Percentiles rank a stretch among this genome's conserved stretches.
Evolutionary conservation across 2,888 invertebrate genomes (phyloP).

Genomic region (Globia sparganii): DNA sequence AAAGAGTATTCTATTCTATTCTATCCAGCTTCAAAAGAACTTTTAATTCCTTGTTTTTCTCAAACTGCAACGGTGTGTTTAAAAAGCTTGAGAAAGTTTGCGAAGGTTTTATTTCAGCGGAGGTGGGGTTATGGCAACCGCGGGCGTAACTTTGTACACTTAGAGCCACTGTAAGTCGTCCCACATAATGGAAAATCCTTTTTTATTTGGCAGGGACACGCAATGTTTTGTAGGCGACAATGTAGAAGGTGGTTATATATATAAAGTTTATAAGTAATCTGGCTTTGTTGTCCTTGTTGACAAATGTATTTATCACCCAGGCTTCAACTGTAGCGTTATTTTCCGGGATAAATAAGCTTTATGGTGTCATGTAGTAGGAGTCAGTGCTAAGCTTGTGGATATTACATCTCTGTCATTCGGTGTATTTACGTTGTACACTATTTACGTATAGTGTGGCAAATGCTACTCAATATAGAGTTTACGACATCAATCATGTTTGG

Average conservation of each 20-base stretch:
- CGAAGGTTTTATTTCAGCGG: slow-evolving; percentile 78
- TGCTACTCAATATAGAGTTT: slow-evolving; percentile 15
- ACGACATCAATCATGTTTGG: slow-evolving; percentile 34
- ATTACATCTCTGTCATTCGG: slow-evolving; percentile 33
- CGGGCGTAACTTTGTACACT: slow-evolving; percentile 80
- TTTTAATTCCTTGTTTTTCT: slow-evolving; percentile 77
- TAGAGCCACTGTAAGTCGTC: slow-evolving; percentile 80
- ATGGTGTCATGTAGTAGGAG: slow-evolving; percentile 42
- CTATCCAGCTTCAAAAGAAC: slow-evolving; percentile 67
- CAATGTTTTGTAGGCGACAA: slow-evolving; percentile 72
- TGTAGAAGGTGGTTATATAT: slow-evolving; percentile 56
- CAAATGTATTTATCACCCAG: slow-evolving; percentile 66
- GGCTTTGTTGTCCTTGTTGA: slow-evolving; percentile 65
- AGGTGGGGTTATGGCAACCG: slow-evolving; percentile 75
- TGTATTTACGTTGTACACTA: slow-evolving; percentile 32
- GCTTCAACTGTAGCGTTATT: slow-evolving; percentile 57
- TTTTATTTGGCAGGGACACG: slow-evolving; percentile 77
- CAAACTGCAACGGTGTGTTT: slow-evolving; percentile 76
- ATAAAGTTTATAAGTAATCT: slow-evolving; percentile 64
- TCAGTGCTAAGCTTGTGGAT: slow-evolving; percentile 53
- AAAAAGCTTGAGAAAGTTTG: slow-evolving; percentile 78
- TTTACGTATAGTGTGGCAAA: slow-evolving; percentile 30
- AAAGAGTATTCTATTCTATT: no score
- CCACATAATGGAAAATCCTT: slow-evolving; percentile 81
- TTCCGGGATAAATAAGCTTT: slow-evolving; percentile 59